Evolutionary conservation across 2,888 invertebrate species (phyloP).

Genomic region (Rhamphomyia laevipes): DNA sequence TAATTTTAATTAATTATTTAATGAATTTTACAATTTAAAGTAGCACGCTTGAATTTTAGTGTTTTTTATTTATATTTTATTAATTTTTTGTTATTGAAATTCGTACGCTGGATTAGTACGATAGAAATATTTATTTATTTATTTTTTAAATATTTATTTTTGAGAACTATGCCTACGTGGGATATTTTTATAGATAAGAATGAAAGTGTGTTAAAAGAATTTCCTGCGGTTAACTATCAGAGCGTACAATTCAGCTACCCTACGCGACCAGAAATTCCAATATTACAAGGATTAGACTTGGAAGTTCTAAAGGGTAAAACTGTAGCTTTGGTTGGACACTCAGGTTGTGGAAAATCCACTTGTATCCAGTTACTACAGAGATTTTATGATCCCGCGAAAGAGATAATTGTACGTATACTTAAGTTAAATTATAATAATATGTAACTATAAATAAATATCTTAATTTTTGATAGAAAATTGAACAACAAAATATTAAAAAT

Average conservation of each 20-base stretch:
- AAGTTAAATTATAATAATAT: too few species aligned
- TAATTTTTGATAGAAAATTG: constrained; percentile 28
- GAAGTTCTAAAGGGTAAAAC: constrained; percentile 55
- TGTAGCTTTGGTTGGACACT: constrained; percentile 60
- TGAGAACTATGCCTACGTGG: too few species aligned
- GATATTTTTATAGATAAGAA: constrained; percentile 14
- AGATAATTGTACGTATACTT: constrained; percentile 46
- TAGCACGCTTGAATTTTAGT: too few species aligned
- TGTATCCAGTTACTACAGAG: constrained; percentile 66
- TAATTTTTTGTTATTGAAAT: too few species aligned
- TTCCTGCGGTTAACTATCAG: constrained; percentile 41
- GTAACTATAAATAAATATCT: not conserved
- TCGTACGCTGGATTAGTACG: too few species aligned
- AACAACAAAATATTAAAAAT: constrained; percentile 41
- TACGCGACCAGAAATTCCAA: constrained; percentile 57
- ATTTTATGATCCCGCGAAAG: constrained; percentile 62
- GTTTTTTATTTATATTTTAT: too few species aligned
- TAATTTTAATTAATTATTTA: too few species aligned
- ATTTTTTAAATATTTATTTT: too few species aligned
- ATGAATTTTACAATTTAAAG: too few species aligned
- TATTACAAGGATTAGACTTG: constrained; percentile 57
- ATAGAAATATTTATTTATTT: too few species aligned
- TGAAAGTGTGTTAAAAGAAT: constrained; percentile 17
- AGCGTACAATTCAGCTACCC: constrained; percentile 69
- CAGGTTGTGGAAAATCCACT: constrained; percentile 73